Conservation (phyloP, 2,888 invertebrate species). For the Rhaphigaster nebulosa region DNA sequence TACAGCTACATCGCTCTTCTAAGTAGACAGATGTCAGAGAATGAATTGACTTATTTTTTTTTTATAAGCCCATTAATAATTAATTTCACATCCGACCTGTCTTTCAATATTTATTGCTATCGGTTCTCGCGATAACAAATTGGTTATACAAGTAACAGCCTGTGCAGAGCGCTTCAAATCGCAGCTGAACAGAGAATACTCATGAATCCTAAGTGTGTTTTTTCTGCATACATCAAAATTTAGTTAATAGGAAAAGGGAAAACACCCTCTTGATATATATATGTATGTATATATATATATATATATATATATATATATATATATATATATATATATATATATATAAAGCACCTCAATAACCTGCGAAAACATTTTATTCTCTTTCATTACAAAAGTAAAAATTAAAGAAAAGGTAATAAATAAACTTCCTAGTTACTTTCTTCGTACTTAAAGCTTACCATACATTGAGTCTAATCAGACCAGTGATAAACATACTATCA, state of each 20-base stretch:
- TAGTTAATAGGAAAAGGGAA: neutral
- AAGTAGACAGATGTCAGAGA: conserved; percentile 31
- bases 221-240: neutral
- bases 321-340: no score
- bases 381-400: no score
- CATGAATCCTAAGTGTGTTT: neutral
- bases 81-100: conserved; percentile 42
- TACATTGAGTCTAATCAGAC: no score
- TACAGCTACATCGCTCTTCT: neutral
- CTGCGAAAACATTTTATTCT: no score
- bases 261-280: no score
- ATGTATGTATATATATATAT: no score
- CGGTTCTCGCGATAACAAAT: conserved; percentile 31
- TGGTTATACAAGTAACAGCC: neutral
- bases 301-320: no score
- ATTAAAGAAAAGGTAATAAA: no score
- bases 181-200: neutral
- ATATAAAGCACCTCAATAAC: neutral
- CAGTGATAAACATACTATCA: no score
- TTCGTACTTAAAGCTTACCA: no score
- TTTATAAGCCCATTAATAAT: conserved; percentile 15
- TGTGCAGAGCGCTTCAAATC: neutral
- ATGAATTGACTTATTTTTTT: neutral
- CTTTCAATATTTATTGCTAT: conserved; percentile 27
- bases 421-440: no score